A percentile compares a stretch with the other conserved stretches of the same genome.
These are phyloP conservation scores for Globodera rostochiensis DNA, from an alignment of 1,140 invertebrate genomes.

Conservation along the genomic window DNA sequence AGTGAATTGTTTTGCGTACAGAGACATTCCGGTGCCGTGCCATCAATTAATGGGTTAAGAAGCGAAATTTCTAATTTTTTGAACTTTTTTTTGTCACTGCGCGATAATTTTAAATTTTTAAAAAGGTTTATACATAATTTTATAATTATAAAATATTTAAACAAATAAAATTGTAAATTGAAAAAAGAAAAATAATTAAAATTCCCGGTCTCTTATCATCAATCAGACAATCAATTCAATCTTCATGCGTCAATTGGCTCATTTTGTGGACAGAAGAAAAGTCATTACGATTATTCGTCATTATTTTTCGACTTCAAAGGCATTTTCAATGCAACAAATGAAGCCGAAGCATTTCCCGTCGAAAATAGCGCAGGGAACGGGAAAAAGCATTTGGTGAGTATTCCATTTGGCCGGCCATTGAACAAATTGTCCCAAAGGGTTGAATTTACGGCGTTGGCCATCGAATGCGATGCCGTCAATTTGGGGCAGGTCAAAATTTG, in stretches of 20 bases:
- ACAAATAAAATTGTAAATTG: too few relatives aligned
- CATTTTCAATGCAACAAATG: slow-evolving; percentile 12
- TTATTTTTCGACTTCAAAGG: slow-evolving; percentile 23
- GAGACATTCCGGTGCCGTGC: too few relatives aligned
- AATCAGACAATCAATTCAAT: too few relatives aligned
- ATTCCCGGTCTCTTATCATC: too few relatives aligned
- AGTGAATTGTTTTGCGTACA: too few relatives aligned
- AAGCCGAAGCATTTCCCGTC: slow-evolving; percentile 11
- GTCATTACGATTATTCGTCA: background rate
- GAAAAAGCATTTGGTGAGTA: slow-evolving; percentile 36
- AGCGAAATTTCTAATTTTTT: too few relatives aligned
- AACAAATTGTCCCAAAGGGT: slow-evolving; percentile 74
- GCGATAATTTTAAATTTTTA: too few relatives aligned
- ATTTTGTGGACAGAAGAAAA: slow-evolving; percentile 1
- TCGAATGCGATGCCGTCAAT: slow-evolving; percentile 86
- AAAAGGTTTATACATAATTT: too few relatives aligned
- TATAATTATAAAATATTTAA: too few relatives aligned
- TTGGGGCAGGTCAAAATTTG: slow-evolving; percentile 76
- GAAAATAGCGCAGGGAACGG: slow-evolving; percentile 26
- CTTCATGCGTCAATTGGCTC: background rate
- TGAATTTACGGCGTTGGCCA: slow-evolving; percentile 85
- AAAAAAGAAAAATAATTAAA: too few relatives aligned
- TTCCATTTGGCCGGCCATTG: background rate
- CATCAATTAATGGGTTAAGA: too few relatives aligned
- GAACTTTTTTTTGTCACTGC: too few relatives aligned